phyloP scores from a whole-genome alignment of 1,140 invertebrate species.

The Diabrotica undecimpunctata region DNA sequence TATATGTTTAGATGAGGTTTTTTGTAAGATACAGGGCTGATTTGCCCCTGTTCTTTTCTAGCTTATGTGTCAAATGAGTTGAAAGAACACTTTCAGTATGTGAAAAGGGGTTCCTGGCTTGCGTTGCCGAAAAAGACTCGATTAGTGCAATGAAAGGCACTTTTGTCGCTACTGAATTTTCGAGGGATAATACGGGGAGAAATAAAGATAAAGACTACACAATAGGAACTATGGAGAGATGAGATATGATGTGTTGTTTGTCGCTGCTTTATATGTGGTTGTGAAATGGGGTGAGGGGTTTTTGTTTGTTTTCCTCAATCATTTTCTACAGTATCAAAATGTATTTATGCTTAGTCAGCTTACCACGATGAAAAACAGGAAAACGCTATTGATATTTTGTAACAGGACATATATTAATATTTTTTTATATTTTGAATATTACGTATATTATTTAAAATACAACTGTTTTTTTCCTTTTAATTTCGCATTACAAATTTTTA shows the following conservation, averaged over 20 bases:
- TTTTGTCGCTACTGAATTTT: background rate
- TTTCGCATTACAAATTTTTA: too few species aligned
- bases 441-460: too few species aligned
- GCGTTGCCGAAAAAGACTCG: constrained; percentile 1
- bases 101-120: background rate
- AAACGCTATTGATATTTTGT: too few species aligned
- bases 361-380: too few species aligned
- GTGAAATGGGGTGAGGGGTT: background rate
- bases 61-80: background rate
- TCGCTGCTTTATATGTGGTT: background rate
- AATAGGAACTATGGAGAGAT: background rate
- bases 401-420: too few species aligned
- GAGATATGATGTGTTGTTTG: background rate
- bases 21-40: too few species aligned
- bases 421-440: too few species aligned
- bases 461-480: too few species aligned
- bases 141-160: background rate
- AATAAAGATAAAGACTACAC: background rate
- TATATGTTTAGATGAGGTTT: too few species aligned
- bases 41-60: background rate
- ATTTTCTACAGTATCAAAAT: too few species aligned
- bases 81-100: background rate
- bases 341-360: too few species aligned
- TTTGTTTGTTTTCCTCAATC: background rate
- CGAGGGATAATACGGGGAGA: background rate